Percentiles rank a stretch among this genome's conserved stretches.
phyloP scores from a whole-genome alignment of 2,888 invertebrate genomes.

The Cataglyphis cursor region DNA sequence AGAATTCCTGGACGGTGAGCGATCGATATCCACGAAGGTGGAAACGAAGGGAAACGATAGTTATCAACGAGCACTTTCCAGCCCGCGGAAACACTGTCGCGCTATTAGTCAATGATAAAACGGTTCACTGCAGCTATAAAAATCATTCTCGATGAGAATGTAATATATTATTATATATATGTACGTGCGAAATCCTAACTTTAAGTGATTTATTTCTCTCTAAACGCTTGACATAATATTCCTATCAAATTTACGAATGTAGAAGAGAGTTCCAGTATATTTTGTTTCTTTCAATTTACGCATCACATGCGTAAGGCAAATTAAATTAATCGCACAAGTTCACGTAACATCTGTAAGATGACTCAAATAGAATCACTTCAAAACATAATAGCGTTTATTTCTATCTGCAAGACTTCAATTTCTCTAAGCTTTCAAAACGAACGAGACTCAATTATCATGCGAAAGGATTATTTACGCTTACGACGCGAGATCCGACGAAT shows the following conservation, averaged over 20 bases:
- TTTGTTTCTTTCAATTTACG: not conserved
- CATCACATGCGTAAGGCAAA: not conserved
- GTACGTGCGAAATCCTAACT: not conserved
- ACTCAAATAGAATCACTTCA: constrained; percentile 2
- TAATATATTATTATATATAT: constrained; percentile 1
- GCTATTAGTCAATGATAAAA: constrained; percentile 43
- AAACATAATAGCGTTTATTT: constrained; percentile 8
- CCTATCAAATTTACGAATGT: not conserved
- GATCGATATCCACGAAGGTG: constrained; percentile 47
- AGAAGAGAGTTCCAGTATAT: not conserved
- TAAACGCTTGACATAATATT: not conserved
- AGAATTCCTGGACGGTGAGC: constrained; percentile 40
- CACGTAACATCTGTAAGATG: constrained; percentile 11
- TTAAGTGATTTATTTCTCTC: constrained; percentile 6
- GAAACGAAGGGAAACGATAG: constrained; percentile 34
- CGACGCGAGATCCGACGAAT: constrained; percentile 23
- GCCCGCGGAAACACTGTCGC: constrained; percentile 28
- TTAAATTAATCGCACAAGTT: not conserved
- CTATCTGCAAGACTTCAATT: constrained; percentile 22
- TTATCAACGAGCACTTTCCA: constrained; percentile 26
- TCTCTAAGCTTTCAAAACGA: constrained; percentile 16
- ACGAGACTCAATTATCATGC: constrained; percentile 25
- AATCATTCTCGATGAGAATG: constrained; percentile 28
- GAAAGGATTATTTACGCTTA: constrained; percentile 31
- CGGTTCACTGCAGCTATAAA: constrained; percentile 17